These are phyloP conservation scores for Turritopsis rubra DNA, from an alignment of 30 jellyfish, hydroid and myxozoan genomes.

Conservation along the genomic window DNA sequence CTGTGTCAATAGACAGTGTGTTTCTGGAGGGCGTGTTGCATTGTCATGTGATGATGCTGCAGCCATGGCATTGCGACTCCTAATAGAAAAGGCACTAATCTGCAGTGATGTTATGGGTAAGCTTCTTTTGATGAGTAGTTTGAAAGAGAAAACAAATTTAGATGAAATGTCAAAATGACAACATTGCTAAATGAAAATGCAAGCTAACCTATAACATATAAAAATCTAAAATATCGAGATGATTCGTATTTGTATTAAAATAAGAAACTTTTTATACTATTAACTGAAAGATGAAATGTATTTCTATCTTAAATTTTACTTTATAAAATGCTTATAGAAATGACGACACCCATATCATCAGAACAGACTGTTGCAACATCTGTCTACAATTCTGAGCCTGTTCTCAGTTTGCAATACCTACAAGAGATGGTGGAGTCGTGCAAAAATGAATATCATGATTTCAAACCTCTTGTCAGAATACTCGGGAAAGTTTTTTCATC, in stretches of 20 bases:
- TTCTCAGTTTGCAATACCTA: slow-evolving; percentile 14
- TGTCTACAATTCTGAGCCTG: slow-evolving; percentile 24
- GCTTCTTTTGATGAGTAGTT: too few species aligned
- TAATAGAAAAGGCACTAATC: slow-evolving; percentile 48
- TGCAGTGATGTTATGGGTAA: slow-evolving; percentile 49
- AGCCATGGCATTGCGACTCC: slow-evolving; percentile 61
- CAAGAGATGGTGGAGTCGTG: slow-evolving; percentile 43
- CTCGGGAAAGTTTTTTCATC: slow-evolving; percentile 65
- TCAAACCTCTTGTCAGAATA: slow-evolving; percentile 38
- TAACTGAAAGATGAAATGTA: not conserved
- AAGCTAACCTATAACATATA: too few species aligned
- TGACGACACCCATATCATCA: not conserved
- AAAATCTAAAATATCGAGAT: too few species aligned
- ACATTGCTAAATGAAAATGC: too few species aligned
- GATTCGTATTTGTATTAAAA: too few species aligned
- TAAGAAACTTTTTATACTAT: not conserved
- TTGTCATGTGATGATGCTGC: slow-evolving; percentile 80
- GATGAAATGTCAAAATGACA: too few species aligned
- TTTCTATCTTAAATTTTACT: not conserved
- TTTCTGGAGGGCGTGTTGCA: slow-evolving; percentile 47
- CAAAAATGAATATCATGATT: slow-evolving; percentile 24
- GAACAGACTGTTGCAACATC: slow-evolving; percentile 3
- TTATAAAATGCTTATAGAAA: not conserved
- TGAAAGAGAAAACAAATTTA: too few species aligned
- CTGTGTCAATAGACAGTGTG: slow-evolving; percentile 75